Evolutionary conservation across 2,797 vertebrate genomes (phyloP).

Genomic region (Anguilla pacifica): DNA sequence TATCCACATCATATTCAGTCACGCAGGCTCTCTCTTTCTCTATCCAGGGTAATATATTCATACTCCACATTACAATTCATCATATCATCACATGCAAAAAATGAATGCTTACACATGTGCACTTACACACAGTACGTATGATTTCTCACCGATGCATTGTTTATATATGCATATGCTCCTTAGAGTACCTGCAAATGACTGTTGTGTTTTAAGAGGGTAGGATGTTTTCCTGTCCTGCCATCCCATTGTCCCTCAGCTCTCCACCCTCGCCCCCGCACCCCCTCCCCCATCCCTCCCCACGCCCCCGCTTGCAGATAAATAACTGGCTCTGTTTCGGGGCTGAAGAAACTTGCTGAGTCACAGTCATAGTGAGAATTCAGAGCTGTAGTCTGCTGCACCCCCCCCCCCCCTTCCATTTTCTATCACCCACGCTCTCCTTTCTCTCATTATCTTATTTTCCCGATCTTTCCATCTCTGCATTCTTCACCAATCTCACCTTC

Average conservation of each 20-base stretch:
- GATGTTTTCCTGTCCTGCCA: not conserved
- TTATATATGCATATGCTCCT: not conserved
- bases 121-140: not conserved
- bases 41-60: not conserved
- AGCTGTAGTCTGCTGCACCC: not conserved
- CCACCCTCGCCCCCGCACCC: not conserved
- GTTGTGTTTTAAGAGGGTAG: not conserved
- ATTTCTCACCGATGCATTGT: not conserved
- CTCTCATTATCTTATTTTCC: conserved; percentile 3
- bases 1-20: not conserved
- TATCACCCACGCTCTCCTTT: not conserved
- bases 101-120: not conserved
- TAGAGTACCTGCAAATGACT: too few species aligned
- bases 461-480: not conserved
- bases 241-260: not conserved
- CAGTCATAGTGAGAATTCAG: not conserved
- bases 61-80: not conserved
- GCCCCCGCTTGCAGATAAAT: not conserved
- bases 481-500: not conserved
- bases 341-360: conserved; percentile 14
- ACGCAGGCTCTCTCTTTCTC: too few species aligned
- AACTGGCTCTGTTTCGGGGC: not conserved
- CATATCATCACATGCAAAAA: not conserved
- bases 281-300: not conserved
- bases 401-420: too few species aligned